phyloP scores from a whole-genome alignment of 2,797 vertebrate genomes.

The Myripristis murdjan region DNA sequence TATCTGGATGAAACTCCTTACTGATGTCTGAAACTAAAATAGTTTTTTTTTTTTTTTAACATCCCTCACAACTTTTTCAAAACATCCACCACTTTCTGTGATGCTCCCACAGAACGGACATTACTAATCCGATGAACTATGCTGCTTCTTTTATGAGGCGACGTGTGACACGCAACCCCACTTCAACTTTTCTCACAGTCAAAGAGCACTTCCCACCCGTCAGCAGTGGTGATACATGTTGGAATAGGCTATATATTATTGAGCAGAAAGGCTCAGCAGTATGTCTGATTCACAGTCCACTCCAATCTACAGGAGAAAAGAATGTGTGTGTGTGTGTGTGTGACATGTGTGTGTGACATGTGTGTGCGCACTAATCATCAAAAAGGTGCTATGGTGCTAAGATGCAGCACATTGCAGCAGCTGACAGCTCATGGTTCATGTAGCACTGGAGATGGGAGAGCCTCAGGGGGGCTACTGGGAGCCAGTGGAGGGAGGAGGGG shows the following conservation, averaged over 20 bases:
- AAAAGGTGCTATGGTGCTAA: slow-evolving; percentile 34
- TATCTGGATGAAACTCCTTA: slow-evolving; percentile 21
- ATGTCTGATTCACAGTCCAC: slow-evolving; percentile 32
- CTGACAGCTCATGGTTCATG: slow-evolving; percentile 67
- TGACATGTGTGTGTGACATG: slow-evolving; percentile 17
- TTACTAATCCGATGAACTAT: slow-evolving; percentile 7
- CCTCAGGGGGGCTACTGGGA: slow-evolving; percentile 7
- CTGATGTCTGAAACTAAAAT: slow-evolving; percentile 52
- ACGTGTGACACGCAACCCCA: slow-evolving; percentile 34
- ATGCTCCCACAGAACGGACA: slow-evolving; percentile 3
- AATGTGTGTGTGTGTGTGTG: not conserved
- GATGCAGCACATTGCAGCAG: slow-evolving; percentile 31
- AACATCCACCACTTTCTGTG: not conserved
- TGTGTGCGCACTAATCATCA: not conserved
- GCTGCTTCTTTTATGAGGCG: slow-evolving; percentile 34
- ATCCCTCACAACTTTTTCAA: not conserved
- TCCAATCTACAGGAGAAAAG: slow-evolving; percentile 11
- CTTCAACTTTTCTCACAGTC: slow-evolving; percentile 13
- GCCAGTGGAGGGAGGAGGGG: not conserved
- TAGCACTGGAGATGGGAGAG: slow-evolving; percentile 36
- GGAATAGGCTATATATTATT: slow-evolving; percentile 46
- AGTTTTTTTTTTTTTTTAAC: not conserved
- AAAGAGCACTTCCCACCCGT: slow-evolving; percentile 35
- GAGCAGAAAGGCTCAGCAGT: slow-evolving; percentile 17
- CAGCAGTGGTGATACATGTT: slow-evolving; percentile 33